Base-by-base conservation (phyloP, 2,797 vertebrate species). In the Petrocephalus schoutedeni region DNA sequence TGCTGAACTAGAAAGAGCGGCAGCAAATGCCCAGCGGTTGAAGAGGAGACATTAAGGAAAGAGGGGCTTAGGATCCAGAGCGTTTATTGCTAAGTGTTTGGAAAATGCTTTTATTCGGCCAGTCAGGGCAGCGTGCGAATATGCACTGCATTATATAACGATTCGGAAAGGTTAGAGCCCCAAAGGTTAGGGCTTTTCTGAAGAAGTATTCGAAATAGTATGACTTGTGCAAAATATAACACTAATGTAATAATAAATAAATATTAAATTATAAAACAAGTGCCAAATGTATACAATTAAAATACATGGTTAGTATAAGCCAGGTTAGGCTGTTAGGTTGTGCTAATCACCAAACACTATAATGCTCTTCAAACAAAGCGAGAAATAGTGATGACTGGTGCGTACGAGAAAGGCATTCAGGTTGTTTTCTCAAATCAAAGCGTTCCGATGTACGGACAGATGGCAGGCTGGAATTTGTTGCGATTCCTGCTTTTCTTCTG, bases 1-100 rank as follows among this genome's bases (percentile, higher is more conserved):
- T 95, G 98, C 97, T 97, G 97, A 96, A 97, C 97, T 96, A 98
- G 97, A 98, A 97, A 97, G 96, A 97, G 97, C 95, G 97, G 96
- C 96, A 97, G 97, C 96, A 97, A 97, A 98, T 95, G 97, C 96
- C 97, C 96, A 96, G 96, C 96, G 97, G 97, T 97, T 96, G 97
- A 95, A 97, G 95, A 96, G 96, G 96, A 96, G 96, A 97, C 97
- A 97, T 97, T 97, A 97, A 96, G 96, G 94, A 95, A 77, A 19
- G 16, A 6, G 91, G 95, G 93, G 95, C 93, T 90, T 96, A 95
- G 94, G 92, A 94, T 94, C 95, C 94, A 95, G 94, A 95, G 96
- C 95, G 96, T 96, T 96, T 86, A 84, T 96, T 97, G 96, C 95
- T 96, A 96, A 98, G 95, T 96, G 97, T 96, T 95, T 93, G 93